Base-by-base conservation (phyloP, 2,797 vertebrate genomes). In the Holocentrus rufus region DNA sequence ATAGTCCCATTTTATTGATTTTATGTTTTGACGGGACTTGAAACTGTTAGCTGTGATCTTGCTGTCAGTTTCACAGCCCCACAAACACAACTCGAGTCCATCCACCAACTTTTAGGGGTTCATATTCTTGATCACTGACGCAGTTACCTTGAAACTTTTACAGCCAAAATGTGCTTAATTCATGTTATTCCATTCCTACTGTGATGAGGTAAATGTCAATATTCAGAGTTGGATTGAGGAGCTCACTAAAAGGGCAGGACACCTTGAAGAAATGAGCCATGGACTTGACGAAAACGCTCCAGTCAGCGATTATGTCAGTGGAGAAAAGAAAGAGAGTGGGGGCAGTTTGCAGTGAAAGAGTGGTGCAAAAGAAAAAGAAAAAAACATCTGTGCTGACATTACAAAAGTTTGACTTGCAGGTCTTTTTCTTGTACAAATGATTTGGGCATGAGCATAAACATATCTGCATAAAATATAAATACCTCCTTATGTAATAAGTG, bases 261-360 rank as follows among this genome's bases (percentile, higher is more conserved):
- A 77, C 67, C 69, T 89, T 74, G 68, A 39, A 73, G 65, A 82
- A 76, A 76, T 7, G 13, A 69, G 64, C 47, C 46, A 36, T 67
- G 53, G 60, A 82, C 57, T 64, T 71, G 46, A 65, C 30, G 70
- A 69, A 81, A 74, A 60, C 66, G 77, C 52, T 30, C 20, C 22
- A 82, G 74, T 87, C 77, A 85, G 81, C 70, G 6, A 70, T 80
- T 80, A 60, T 60, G 63, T 80, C 80, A 72, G 71, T 9, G 30
- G 14, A 72, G 61, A 82, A 75, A 66, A 81, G 55, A 60, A 44
- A 75, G 30, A 47, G 20, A 57, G 39, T 54, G 53, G 53, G 44
- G 52, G 25, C 9, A 61, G 62, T 72, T 61, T 66, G 49, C 13
- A 49, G 65, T 30, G 55, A 59, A 46, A 72, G 79, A 81, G 53